Evolutionary conservation across 2,888 invertebrate species (phyloP), one percentile per base, ranked within the genome.

Genomic region (Cynaeus angustus): DNA sequence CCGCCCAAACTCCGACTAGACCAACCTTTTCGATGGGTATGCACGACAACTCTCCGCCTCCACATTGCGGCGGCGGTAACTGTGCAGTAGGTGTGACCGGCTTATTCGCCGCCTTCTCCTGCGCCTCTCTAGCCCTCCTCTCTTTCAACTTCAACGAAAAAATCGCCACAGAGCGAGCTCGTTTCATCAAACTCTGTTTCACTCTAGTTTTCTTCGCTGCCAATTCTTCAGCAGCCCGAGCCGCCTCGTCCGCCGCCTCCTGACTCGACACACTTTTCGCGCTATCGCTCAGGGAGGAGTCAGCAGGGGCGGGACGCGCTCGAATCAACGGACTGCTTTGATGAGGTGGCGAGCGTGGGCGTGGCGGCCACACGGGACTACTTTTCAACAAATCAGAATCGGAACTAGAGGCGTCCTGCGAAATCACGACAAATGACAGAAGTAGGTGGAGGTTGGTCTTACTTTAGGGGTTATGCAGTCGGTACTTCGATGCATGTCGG

Each of bases 111-210:
- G 89, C 90, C 68, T 89, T 89, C 26, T 91, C 90, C 68, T 91
- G 91, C 0, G 94, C 94, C 80, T 94, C 94, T 28, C 93, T 86
- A 65, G 94, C 94, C 61, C 93, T 87, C n/a, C 92, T 87, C 78
- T 92, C 92, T 78, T 92, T 92, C 72, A 95, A 85, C 66, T 94
- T 94, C 55, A 95, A 85, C 3, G 94, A 94, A 85, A 95, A 95
- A 80, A 95, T 94, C 3, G 94, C 94, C 45, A 95, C 94, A 0
- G 94, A 94, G 9, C 94, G 88, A 4, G 95, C 94, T 56, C 94
- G 89, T 83, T 95, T 95, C 85, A 95, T 93, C 21, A 95, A 83
- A 75, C 91, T 91, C 53, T 94, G 94, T 80, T 91, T 92, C 12
- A 91, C 89, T 37, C 86, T 82, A 9, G 90, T 88, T 37, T 90